Conservation (phyloP, 2,113 vertebrate species). For the Myotis lucifugus region DNA sequence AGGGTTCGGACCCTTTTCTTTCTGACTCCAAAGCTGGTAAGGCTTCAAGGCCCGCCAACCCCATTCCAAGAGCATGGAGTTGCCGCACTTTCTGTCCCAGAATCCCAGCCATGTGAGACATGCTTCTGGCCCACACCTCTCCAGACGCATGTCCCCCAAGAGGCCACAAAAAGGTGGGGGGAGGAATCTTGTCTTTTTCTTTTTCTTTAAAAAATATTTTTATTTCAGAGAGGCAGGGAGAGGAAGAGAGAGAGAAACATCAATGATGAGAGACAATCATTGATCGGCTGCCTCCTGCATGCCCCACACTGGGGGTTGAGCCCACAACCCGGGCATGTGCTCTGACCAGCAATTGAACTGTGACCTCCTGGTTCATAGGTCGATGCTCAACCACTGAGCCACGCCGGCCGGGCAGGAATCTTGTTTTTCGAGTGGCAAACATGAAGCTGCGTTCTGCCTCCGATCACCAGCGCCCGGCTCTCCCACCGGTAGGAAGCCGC, state of each 20-base stretch:
- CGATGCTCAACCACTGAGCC: too few species aligned
- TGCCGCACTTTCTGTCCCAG: neutral
- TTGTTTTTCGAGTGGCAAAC: slow-evolving; percentile 49
- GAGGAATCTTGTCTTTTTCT: slow-evolving; percentile 44
- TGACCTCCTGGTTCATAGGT: too few species aligned
- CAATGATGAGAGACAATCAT: too few species aligned
- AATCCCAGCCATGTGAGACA: neutral
- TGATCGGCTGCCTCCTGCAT: too few species aligned
- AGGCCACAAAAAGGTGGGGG: slow-evolving; percentile 62
- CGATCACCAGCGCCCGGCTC: neutral
- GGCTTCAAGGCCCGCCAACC: neutral
- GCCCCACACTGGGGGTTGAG: too few species aligned
- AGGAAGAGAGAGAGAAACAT: too few species aligned
- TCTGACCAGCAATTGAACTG: too few species aligned
- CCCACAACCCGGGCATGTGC: too few species aligned
- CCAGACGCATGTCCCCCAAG: slow-evolving; percentile 76
- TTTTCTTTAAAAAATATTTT: too few species aligned
- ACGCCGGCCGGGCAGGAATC: neutral
- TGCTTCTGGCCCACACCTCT: slow-evolving; percentile 38
- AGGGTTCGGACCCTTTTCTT: neutral
- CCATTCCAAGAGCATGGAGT: neutral
- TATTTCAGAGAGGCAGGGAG: too few species aligned
- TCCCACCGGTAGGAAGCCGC: accelerated
- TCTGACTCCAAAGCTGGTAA: neutral
- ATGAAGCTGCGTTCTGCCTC: neutral